phyloP scores from a whole-genome alignment of 2,113 vertebrate genomes.

The Antechinus flavipes region DNA sequence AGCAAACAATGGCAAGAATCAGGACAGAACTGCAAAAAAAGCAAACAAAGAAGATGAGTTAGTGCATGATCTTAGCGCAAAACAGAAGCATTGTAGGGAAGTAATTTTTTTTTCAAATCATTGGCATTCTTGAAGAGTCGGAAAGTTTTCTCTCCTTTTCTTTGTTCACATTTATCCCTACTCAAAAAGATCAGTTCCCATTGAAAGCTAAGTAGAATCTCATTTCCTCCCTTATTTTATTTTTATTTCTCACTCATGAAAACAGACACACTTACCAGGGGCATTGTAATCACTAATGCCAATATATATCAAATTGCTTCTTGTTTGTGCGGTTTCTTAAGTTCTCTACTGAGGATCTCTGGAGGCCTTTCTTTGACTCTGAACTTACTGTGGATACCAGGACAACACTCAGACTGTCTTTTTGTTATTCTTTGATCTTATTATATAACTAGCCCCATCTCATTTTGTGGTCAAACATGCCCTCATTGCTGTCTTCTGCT shows the following conservation, averaged over 20 bases:
- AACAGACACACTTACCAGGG: neutral
- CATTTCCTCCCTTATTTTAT: neutral
- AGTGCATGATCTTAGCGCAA: neutral
- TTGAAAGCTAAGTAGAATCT: neutral
- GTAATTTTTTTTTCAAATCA: neutral
- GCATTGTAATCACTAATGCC: neutral
- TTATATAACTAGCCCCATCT: neutral
- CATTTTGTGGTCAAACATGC: neutral
- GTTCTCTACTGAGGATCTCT: neutral
- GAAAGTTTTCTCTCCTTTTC: neutral
- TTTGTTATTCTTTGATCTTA: neutral
- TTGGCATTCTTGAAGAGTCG: neutral
- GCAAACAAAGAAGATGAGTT: neutral
- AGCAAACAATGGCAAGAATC: conserved; percentile 6
- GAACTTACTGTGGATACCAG: neutral
- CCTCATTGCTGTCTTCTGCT: neutral
- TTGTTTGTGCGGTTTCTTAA: neutral
- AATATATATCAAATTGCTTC: neutral
- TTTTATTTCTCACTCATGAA: neutral
- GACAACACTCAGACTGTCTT: neutral
- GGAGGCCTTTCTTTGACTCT: neutral
- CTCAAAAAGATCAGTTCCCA: neutral
- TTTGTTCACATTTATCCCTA: neutral
- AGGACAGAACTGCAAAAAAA: neutral
- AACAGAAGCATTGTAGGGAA: neutral